Evolutionary conservation across 2,113 vertebrate species (phyloP), one percentile per base, ranked within the genome.

Genomic region (Protomyctophum bolini): DNA sequence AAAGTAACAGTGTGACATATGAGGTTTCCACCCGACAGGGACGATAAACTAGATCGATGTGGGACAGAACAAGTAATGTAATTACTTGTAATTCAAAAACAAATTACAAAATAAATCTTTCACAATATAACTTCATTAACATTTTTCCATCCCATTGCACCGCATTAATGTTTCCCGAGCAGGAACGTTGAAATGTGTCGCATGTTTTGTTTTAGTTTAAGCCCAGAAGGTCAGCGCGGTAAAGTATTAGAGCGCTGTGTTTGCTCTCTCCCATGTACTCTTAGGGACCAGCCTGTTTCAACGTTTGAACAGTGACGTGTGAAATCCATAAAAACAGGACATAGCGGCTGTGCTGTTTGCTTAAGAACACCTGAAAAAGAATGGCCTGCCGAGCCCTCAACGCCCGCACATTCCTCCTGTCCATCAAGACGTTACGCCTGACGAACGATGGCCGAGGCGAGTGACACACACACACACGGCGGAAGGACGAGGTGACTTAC

Each of bases 291-390:
- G 83, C 81, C 75, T 81, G 73, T 86, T 88, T 80, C 73, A 85
- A 60, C 89, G 89, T 92, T 91, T 92, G 88, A 91, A 93, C 85
- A 90, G 89, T 91, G 91, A 91, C 86, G 84, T 87, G 86, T 85
- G 75, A 83, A 84, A 88, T 79, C 84, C 49, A 79, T 87, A 76
- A 91, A 91, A 92, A 91, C 90, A 92, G 90, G 89, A 91, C 87
- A 77, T 70, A 75, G 88, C 64, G 12, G 72, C 55, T 8, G 81
- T 60, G 58, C 59, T 91, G 87, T 92, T 92, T 90, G 87, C 76
- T 87, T 68, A 87, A 89, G 80, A 79, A 84, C 76, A 90, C 86
- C 82, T 58, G 33, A 80, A 51, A 51, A 79, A 87, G 88, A 88
- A 89, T 74, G 71, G 69, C 59, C 69, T 62, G 79, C 75, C 76